Base-by-base conservation (phyloP, 2,888 invertebrate genomes). In the Caenorhabditis drosophilae region DNA sequence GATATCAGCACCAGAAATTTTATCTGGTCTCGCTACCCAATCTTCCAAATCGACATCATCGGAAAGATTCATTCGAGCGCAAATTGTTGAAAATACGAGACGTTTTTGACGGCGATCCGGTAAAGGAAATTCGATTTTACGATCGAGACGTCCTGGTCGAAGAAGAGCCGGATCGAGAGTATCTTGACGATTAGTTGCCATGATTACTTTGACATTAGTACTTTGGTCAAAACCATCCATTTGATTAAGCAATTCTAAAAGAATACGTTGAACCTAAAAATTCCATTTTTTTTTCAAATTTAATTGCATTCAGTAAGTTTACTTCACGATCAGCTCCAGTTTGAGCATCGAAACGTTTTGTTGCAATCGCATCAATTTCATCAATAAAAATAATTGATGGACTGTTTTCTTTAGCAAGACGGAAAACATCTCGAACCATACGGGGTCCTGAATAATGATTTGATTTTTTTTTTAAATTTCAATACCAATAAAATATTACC, bases 211-310 rank as follows among this genome's bases (percentile, higher is more conserved):
- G 16, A 98, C 97, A 87, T 99, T 98, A n/a, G 97, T 96, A 1
- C 95, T 96, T 86, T 98, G 97, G 86, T 99, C 98, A 85, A 98
- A 98, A 49, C 98, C 98, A 86, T 98, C 98, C 98, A 98, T 98
- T 86, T 98, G 98, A 87, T 99, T 98, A 7, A 98, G 88, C 55
- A 98, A 87, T 84, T 99, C 98, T 20, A 98, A 87, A 26, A 98
- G 86, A 85, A 98, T 99, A 86, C 98, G 89, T 85, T 98, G 98
- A 0, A 98, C 97, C 86, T 98, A 71, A 12, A 68, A 35, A 22
- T 31, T 31, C 7, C 6, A 31, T 31, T 31, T 9, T 38, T 38
- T 11, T 16, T 11, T 38, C 6, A 34, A 16, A 26, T 38, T 38
- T 38, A 16, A 38, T 15, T 38, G 6, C 7, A 31, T 41, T 9